Evolutionary conservation across 2,888 invertebrate genomes (phyloP), one percentile per base, ranked within the genome.

Genomic region (Leptopilina syphax): DNA sequence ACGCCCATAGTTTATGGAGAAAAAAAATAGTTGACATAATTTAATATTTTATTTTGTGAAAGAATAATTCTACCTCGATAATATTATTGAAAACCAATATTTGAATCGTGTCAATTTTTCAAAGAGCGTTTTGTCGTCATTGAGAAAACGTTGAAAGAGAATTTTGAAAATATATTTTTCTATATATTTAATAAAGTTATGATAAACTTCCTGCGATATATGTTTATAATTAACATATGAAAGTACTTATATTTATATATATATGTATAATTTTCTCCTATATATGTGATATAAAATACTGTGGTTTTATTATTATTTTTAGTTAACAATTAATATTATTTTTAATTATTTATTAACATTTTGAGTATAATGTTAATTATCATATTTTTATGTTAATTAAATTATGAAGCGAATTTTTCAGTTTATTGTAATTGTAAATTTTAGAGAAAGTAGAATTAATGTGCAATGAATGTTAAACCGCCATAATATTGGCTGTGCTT

Each of bases 141-240:
- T 13, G 34, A n/a, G 13, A 50, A 50, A 50, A n/a, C 7, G 13
- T 34, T 34, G 1, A 41, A 57, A 73, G 54, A 70, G 13, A 73
- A 57, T 50, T 27, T 70, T 41, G 63, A 73, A 73, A 34, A 73
- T 73, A 73, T 73, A 73, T 73, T 73, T 73, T 73, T 73, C 73
- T 73, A 73, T 73, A 73, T 73, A 9, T 73, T 57, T 27, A 73
- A 57, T 27, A 57, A 5, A 57, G 18, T 54, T 54, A 54, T n/a
- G 34, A 34, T 54, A 41, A 57, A 1, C 13, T 57, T 57, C 9
- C 47, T n/a, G 18, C 41, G 18, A 44, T 13, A 8, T 41, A 13
- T 66, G 66, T 13, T 66, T 66, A 41, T 34, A 41, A 41, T 66
- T 66, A 50, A 50, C 10, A 50, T 50, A 50, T 50, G 50, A 50